Conservation (phyloP, 1,140 invertebrate species). For the Ceratitis capitata region DNA sequence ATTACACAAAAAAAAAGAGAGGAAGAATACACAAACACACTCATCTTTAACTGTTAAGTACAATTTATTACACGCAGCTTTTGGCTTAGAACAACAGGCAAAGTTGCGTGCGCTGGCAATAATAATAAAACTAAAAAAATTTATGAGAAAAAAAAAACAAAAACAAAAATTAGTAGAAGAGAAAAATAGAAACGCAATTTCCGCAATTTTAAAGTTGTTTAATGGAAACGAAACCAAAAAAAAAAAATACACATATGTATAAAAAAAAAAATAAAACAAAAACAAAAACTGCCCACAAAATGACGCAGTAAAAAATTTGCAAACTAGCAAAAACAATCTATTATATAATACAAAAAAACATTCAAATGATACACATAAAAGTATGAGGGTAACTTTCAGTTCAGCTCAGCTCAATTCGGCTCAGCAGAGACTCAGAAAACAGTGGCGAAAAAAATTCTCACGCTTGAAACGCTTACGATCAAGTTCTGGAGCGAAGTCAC, state of each 20-base stretch:
- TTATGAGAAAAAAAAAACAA: not conserved
- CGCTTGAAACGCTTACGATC: not conserved
- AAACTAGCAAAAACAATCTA: not conserved
- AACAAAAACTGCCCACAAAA: not conserved
- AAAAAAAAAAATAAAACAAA: not conserved
- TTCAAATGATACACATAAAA: not conserved
- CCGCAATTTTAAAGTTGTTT: constrained; percentile 31
- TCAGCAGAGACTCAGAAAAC: not conserved
- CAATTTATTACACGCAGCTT: not conserved
- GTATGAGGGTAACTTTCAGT: no score
- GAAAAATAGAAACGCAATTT: constrained; percentile 30
- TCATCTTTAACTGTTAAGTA: no score
- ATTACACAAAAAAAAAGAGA: not conserved
- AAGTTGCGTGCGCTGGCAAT: not conserved
- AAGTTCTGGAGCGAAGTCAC: not conserved
- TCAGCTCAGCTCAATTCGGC: not conserved
- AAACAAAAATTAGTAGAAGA: not conserved
- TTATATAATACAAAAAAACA: not conserved
- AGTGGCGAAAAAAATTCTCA: not conserved
- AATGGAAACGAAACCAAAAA: not conserved
- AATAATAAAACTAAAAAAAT: no score
- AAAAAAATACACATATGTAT: not conserved
- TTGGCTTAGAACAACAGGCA: not conserved
- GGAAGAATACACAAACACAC: not conserved
- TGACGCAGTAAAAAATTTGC: not conserved